Evolutionary conservation across 2,797 vertebrate species (phyloP), one percentile per base, ranked within the genome.

Genomic region (Cheirogaleus major): DNA sequence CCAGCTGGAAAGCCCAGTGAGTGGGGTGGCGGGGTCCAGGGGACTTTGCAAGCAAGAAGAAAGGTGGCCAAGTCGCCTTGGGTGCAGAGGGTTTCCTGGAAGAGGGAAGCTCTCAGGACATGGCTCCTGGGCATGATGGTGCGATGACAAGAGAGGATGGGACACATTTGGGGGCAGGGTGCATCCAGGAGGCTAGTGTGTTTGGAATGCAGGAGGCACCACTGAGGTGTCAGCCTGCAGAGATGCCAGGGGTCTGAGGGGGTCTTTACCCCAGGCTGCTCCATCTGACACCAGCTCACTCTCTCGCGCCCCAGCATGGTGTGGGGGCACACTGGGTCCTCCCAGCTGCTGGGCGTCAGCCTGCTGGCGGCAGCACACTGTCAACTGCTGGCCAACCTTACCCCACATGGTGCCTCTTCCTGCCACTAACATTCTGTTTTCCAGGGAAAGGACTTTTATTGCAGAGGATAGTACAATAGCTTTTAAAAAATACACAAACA

Each of bases 121-220:
- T 0, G 38, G 23, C 41, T 18, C 8, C 84, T 45, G 27, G 22
- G n/a, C 48, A 25, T 23, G 43, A 27, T 2, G 30, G 35, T n/a
- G 30, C 4, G n/a, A n/a, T 23, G 8, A 32, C 41, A 61, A 76
- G 45, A 13, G 15, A 32, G 4, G 15, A 48, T 32, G 15, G 7
- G 75, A 7, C 43, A 50, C 1, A 6, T 78, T 84, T 14, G 4
- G 70, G 32, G 12, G 2, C 2, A 15, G 27, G 30, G 2, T 30
- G 7, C 43, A 14, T 52, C 43, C 59, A 4, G 11, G 43, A 65
- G 10, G 12, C 72, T 50, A 17, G 48, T 1, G 4, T 55, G 25
- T 38, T 30, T 63, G 17, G 11, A 5, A 7, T 22, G 0, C 63
- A 5, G 15, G 32, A 25, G 5, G n/a, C 7, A 1, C 8, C 10